Conservation (phyloP, 1,140 invertebrate species). For the Drosophila hydei region DNA sequence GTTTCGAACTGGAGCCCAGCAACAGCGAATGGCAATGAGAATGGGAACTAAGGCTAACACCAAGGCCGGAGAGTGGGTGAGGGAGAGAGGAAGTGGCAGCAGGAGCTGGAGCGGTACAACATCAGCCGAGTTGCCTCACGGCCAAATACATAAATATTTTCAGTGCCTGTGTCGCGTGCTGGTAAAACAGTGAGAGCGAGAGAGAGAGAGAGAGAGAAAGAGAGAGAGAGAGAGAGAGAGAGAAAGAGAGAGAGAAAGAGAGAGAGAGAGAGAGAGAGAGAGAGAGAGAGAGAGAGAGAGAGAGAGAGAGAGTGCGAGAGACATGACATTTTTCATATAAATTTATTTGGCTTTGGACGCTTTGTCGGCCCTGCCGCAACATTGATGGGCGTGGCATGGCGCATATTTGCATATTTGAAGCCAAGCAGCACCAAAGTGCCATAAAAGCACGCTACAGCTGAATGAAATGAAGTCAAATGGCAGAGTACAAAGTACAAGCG, state of each 20-base stretch:
- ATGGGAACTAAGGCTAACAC: conserved; percentile 5
- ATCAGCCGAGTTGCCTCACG: conserved; percentile 66
- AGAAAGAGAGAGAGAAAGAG: conserved; percentile 14
- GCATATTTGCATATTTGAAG: conserved; percentile 75
- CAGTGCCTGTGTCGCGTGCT: conserved; percentile 35
- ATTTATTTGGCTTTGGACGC: conserved; percentile 60
- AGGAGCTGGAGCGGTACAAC: conserved; percentile 1
- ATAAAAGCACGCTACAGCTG: conserved; percentile 63
- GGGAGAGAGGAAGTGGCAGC: background rate
- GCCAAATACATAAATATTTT: conserved; percentile 79
- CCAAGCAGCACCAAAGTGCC: conserved; percentile 56
- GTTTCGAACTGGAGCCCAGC: conserved; percentile 46
- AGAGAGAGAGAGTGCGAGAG: background rate
- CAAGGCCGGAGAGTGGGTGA: background rate
- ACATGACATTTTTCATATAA: conserved; percentile 74
- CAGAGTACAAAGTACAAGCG: conserved; percentile 37
- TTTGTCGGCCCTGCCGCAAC: conserved; percentile 12
- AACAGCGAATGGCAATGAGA: conserved; percentile 5
- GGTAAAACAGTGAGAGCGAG: conserved; percentile 26
- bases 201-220: too few relatives aligned
- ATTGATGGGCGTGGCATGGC: conserved; percentile 25
- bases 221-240: too few relatives aligned
- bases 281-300: too few relatives aligned
- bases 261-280: too few relatives aligned
- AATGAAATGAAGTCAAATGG: conserved; percentile 70